Conservation (phyloP, 2,888 invertebrate genomes). For the Polyommatus icarus region DNA sequence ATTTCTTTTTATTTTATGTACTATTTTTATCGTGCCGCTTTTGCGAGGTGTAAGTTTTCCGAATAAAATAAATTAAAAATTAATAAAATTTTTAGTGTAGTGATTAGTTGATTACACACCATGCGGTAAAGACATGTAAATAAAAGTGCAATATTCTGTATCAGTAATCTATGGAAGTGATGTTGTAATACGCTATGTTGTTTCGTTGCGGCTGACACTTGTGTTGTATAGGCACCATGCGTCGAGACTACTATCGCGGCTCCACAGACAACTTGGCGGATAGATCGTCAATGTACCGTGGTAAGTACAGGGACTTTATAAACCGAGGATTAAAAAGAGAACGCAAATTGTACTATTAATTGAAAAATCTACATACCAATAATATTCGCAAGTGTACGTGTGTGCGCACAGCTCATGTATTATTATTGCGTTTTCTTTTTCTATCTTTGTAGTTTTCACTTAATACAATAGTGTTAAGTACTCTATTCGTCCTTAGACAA, state of each 20-base stretch:
- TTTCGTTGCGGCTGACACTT: conserved; percentile 30
- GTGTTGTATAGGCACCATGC: conserved; percentile 79
- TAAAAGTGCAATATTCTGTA: neutral
- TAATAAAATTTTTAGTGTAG: no score
- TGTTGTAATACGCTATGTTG: conserved; percentile 26
- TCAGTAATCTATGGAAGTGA: neutral
- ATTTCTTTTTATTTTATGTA: no score
- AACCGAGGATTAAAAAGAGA: neutral
- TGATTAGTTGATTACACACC: no score
- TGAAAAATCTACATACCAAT: no score
- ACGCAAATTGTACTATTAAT: neutral
- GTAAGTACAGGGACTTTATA: conserved; percentile 63
- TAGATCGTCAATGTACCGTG: conserved; percentile 86
- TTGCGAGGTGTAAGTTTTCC: no score
- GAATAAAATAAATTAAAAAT: no score
- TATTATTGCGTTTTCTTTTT: neutral
- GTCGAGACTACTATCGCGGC: conserved; percentile 94
- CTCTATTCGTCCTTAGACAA: neutral
- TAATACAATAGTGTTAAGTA: neutral
- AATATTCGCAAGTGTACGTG: no score
- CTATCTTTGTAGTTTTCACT: neutral
- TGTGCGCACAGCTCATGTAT: neutral
- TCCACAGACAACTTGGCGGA: conserved; percentile 93
- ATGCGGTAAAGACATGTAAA: no score
- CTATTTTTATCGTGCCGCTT: no score